Evolutionary conservation across 2,888 invertebrate genomes (phyloP).

Genomic region (Blera fallax): DNA sequence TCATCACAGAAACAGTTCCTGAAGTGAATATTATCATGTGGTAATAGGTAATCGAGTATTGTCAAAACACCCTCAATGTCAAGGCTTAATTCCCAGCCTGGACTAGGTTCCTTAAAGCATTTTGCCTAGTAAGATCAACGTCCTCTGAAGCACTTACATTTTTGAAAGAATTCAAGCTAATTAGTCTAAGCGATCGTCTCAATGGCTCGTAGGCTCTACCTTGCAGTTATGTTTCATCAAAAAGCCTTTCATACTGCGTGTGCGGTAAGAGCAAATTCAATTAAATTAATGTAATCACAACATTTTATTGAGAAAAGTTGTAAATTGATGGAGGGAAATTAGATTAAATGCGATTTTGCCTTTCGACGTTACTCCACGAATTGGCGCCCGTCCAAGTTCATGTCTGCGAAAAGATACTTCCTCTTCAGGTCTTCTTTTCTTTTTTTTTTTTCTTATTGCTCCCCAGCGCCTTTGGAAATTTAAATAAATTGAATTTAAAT

Average conservation of each 20-base stretch:
- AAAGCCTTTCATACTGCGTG: background rate
- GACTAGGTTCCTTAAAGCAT: too few relatives aligned
- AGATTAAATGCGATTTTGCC: constrained; percentile 45
- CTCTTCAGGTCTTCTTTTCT: too few relatives aligned
- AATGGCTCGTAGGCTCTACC: background rate
- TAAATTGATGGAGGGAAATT: constrained; percentile 38
- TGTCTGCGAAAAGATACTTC: background rate
- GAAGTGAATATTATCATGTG: too few relatives aligned
- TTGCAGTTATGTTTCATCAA: background rate
- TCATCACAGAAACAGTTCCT: too few relatives aligned
- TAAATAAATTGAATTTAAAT: constrained; percentile 62
- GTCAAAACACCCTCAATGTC: too few relatives aligned
- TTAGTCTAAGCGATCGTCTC: too few relatives aligned
- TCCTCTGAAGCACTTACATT: too few relatives aligned
- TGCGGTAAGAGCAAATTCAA: constrained; percentile 35
- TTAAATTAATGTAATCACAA: constrained; percentile 58
- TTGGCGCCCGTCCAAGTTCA: constrained; percentile 11
- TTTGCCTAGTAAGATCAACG: too few relatives aligned
- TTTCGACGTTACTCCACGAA: background rate
- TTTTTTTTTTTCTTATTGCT: background rate
- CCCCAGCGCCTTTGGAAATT: constrained; percentile 28
- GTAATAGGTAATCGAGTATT: too few relatives aligned
- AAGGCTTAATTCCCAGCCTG: too few relatives aligned
- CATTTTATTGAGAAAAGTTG: constrained; percentile 56
- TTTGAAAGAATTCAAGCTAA: too few relatives aligned